phyloP scores from a whole-genome alignment of 37 sponge, comb jelly and placozoan genomes.

The Halichondria panicea region DNA sequence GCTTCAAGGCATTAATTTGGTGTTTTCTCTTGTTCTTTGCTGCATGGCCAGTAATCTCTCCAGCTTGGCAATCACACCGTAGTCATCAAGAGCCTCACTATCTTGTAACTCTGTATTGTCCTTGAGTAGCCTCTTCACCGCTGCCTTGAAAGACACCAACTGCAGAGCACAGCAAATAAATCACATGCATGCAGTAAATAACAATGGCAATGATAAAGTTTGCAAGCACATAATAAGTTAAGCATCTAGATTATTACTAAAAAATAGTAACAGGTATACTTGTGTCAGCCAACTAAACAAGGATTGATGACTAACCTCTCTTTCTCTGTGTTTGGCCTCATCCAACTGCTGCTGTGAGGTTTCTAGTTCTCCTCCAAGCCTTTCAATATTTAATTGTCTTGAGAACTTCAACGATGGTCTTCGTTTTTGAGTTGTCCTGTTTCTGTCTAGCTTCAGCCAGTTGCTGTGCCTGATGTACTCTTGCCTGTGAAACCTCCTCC shows the following conservation, averaged over 20 bases:
- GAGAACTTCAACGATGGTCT: too few species aligned
- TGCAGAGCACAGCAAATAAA: neutral
- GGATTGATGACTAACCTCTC: neutral
- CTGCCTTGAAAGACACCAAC: constrained; percentile 27
- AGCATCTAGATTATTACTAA: too few species aligned
- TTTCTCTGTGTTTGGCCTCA: too few species aligned
- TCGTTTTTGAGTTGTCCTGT: neutral
- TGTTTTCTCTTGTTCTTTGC: constrained; percentile 14
- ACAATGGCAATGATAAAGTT: too few species aligned
- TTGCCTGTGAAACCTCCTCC: constrained; percentile 27
- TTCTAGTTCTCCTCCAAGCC: constrained; percentile 12
- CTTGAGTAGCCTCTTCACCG: constrained; percentile 34
- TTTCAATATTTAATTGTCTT: too few species aligned
- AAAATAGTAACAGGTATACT: too few species aligned
- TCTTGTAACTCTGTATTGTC: neutral
- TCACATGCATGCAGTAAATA: neutral
- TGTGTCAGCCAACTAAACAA: too few species aligned
- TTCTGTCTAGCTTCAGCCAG: constrained; percentile 47
- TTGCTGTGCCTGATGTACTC: constrained; percentile 33
- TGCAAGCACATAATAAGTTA: too few species aligned
- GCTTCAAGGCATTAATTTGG: constrained; percentile 44
- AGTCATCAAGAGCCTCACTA: constrained; percentile 21
- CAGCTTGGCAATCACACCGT: constrained; percentile 30
- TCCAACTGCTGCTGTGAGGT: constrained; percentile 1
- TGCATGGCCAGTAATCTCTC: constrained; percentile 22